Base-by-base conservation (phyloP, 2,888 invertebrate genomes). In the Polyploca ridens region DNA sequence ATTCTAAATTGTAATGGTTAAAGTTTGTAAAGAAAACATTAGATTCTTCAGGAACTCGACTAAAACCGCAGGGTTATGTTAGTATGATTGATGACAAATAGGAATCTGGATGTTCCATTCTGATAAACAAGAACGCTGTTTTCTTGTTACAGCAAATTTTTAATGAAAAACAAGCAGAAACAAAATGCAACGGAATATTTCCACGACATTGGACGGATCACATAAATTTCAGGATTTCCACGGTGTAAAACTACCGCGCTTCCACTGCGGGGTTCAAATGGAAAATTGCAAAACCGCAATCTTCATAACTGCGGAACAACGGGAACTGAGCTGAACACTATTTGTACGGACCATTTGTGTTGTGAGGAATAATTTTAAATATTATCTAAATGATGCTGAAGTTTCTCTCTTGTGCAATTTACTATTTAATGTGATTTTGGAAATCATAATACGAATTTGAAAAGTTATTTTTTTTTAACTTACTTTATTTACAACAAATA, bases 251-350 rank as follows among this genome's bases (percentile, higher is more conserved):
- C 54, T 54, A 54, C 10, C 16, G 54, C 3, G 54, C 54, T 54
- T 19, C 54, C 54, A 33, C 61, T 41, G 27, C 46, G 44, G 57
- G 59, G 63, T 69, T 75, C 71, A 71, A 76, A 75, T 73, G 66
- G 71, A 71, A 71, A 77, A 77, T 77, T 69, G 72, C 66, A 61
- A 68, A 69, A 66, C 66, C 72, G 64, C 68, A 75, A 74, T 74
- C 69, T 77, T 74, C 62, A 63, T 68, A 62, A 68, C 49, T 54
- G 60, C 49, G 58, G 58, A 27, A 54, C 49, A n/a, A 57, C 63
- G 38, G 5, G 63, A 68, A 70, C 69, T 35, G 35, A 35, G 7
- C 6, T 35, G 7, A 70, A 60, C 38, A 57, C 68, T 66, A 74
- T 64, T 64, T 70, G 63, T 65, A 58, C 61, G 57, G 63, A 69